Evolutionary conservation across 2,797 vertebrate species (phyloP).

Genomic region (Manis crassicaudata): DNA sequence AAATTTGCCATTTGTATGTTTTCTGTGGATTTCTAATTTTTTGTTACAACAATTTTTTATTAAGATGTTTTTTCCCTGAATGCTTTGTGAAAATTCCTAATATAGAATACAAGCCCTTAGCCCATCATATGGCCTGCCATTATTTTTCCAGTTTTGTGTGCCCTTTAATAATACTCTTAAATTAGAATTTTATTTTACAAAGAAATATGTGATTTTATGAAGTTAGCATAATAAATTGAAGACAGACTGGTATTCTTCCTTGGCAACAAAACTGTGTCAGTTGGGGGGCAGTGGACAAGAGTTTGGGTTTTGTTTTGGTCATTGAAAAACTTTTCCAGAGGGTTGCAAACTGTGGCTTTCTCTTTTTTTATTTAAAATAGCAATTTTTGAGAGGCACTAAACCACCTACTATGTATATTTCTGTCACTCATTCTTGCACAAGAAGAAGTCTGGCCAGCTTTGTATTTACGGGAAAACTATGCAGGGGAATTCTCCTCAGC

Average conservation of each 20-base stretch:
- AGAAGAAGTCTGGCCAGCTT: not conserved
- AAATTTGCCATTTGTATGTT: not conserved
- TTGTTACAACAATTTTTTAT: not conserved
- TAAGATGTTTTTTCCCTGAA: not conserved
- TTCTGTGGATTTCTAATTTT: not conserved
- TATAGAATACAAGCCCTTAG: not conserved
- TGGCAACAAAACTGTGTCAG: not conserved
- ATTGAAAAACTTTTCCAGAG: not conserved
- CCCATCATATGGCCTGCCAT: not conserved
- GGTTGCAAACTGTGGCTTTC: not conserved
- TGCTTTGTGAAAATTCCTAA: not conserved
- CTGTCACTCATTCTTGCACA: not conserved
- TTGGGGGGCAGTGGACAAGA: too few species aligned
- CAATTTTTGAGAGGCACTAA: not conserved
- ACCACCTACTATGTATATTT: not conserved
- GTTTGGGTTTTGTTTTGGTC: not conserved
- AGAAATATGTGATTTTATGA: not conserved
- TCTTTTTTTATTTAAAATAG: not conserved
- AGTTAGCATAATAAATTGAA: not conserved
- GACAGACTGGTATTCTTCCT: not conserved
- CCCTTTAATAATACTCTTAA: not conserved
- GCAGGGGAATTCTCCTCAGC: not conserved
- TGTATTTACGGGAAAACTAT: not conserved
- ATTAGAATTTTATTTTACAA: slow-evolving; percentile 8
- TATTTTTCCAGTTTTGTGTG: not conserved